Percentiles rank a stretch among this genome's conserved stretches.
phyloP scores from a whole-genome alignment of 2,113 vertebrate genomes.

The Equus przewalskii region DNA sequence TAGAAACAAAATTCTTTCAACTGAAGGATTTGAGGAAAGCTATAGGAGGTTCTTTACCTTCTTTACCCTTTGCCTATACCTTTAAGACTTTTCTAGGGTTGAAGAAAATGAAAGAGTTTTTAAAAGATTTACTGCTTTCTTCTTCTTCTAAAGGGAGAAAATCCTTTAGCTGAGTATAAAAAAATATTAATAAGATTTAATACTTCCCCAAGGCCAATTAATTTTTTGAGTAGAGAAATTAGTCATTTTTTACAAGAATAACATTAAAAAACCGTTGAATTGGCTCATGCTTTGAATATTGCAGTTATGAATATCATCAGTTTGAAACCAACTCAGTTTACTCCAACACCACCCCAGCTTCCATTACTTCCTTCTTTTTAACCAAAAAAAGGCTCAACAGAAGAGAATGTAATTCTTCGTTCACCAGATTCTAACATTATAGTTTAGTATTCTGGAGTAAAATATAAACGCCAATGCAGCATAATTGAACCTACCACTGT shows the following conservation, averaged over 20 bases:
- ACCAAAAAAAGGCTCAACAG: background rate
- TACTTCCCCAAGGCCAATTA: background rate
- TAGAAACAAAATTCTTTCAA: background rate
- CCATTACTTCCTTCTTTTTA: background rate
- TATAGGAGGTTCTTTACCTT: background rate
- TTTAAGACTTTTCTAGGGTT: background rate
- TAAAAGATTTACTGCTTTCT: background rate
- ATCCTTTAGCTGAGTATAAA: background rate
- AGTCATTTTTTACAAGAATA: slow-evolving; percentile 35
- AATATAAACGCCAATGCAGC: background rate
- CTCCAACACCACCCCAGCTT: background rate
- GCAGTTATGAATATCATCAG: background rate
- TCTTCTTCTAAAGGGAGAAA: background rate
- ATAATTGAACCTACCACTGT: background rate
- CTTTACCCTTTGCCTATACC: background rate
- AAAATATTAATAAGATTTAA: background rate
- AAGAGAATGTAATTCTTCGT: background rate
- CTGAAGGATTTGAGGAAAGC: background rate
- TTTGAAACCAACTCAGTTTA: slow-evolving; percentile 3
- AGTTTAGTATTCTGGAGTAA: slow-evolving; percentile 18
- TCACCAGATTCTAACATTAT: slow-evolving; percentile 25
- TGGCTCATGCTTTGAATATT: background rate
- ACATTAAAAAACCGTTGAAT: background rate
- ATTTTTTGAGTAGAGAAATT: slow-evolving; percentile 61
- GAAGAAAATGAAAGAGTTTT: slow-evolving; percentile 29